Base-by-base conservation (phyloP, 2,888 invertebrate genomes). In the Cryptosula pallasiana region DNA sequence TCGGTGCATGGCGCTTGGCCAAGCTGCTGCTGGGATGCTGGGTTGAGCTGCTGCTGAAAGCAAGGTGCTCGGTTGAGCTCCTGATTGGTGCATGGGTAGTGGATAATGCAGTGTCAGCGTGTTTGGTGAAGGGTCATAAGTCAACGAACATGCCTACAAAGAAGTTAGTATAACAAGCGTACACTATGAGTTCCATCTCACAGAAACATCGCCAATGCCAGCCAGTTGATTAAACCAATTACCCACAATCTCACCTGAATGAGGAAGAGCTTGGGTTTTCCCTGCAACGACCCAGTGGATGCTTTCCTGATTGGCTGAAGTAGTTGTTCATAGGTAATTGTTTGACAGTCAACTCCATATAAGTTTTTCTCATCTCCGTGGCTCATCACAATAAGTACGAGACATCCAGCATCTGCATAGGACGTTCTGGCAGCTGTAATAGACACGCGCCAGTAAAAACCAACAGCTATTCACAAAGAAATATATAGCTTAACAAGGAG, bases 381-480 rank as follows among this genome's bases (percentile, higher is more conserved):
- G 20, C 29, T 25, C 32, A 63, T 5, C 27, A 63, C 63, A 32
- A 27, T 27, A 3, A 63, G 25, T 13, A 63, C 20, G 29, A 63
- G 9, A 27, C 34, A 32, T 9, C 27, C 63, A 20, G 16, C 16
- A 1, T 63, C 32, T 13, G 89, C 87, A 84, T 95, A 94, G 84
- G 96, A 92, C 84, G 88, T 87, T 73, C 88, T 88, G 20, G 93
- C 89, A 76, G 89, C 92, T 90, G 81, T 9, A 63, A 63, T 32
- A 63, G 25, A 27, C 27, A 63, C 13, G n/a, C n/a, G n/a, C n/a
- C n/a, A n/a, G n/a, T n/a, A n/a, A n/a, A n/a, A n/a, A n/a, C n/a
- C n/a, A n/a, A n/a, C n/a, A n/a, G n/a, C n/a, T n/a, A n/a, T n/a
- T n/a, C n/a, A n/a, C n/a, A n/a, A n/a, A n/a, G n/a, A n/a, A n/a